Evolutionary conservation across 2,797 vertebrate genomes (phyloP), one percentile per base, ranked within the genome.

Genomic region (Pampus argenteus): DNA sequence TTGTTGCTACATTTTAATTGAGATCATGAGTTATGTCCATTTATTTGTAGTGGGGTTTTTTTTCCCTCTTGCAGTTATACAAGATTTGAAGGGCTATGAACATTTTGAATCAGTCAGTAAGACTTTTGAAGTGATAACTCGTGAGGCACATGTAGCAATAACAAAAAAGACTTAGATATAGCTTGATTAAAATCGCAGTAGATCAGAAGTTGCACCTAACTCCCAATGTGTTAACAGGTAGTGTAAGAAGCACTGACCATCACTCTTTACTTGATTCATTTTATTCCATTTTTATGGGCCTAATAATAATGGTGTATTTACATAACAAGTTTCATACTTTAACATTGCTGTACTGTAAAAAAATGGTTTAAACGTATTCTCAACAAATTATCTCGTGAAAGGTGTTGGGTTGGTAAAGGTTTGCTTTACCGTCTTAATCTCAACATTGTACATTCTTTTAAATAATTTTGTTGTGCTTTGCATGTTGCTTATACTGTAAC

Each of bases 401-500:
- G 59, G 62, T 38, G 26, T 57, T 26, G 7, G 50, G 65, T 75
- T 74, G 71, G 64, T 83, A 40, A 81, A 60, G 57, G 15, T 60
- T 42, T 82, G 47, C 66, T 72, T 86, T 74, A 51, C 20, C 26
- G 68, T 82, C 82, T 83, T 88, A 84, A 85, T 82, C 74, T 78
- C 56, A 88, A 73, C 85, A 78, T 78, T 91, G 86, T 93, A 87
- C 71, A 86, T 91, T 87, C 88, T 85, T 76, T 65, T 78, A 79
- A 64, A 79, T 14, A 59, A 62, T 78, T 79, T 52, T 76, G 51
- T 86, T 92, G 82, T 91, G 86, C 77, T 90, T 88, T 89, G 90
- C 92, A 94, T 94, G 92, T 93, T 93, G 86, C 82, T 87, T 78
- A 83, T 81, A 77, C 82, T 76, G 89, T 93, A 90, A 94, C 88